These are phyloP conservation scores for Drosophila vallismaia DNA, from an alignment of 2,888 invertebrate genomes.

Conservation along the genomic window DNA sequence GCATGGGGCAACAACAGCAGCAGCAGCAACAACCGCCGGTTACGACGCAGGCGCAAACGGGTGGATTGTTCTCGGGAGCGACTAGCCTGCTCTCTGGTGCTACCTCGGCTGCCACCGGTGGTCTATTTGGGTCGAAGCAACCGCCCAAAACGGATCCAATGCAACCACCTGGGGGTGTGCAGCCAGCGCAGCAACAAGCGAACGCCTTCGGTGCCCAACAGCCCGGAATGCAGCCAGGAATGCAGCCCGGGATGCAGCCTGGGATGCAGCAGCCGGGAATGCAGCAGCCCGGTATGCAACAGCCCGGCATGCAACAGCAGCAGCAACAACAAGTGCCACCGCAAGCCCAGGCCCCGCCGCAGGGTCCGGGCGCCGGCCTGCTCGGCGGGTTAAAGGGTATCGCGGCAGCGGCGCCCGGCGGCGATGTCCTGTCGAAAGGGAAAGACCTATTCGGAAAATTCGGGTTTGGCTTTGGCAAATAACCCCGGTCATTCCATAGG, in stretches of 20 bases:
- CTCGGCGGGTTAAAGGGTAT: slow-evolving; percentile 95
- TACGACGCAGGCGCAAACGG: slow-evolving; percentile 81
- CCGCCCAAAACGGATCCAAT: slow-evolving; percentile 85
- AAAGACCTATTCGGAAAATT: slow-evolving; percentile 93
- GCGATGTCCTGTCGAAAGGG: slow-evolving; percentile 95
- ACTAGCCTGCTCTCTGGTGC: slow-evolving; percentile 84
- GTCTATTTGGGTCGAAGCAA: slow-evolving; percentile 84
- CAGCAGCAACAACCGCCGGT: slow-evolving; percentile 82
- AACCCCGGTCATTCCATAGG: slow-evolving; percentile 84
- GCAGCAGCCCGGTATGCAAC: slow-evolving; percentile 71
- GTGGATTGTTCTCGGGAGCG: slow-evolving; percentile 84
- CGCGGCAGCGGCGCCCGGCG: slow-evolving; percentile 93
- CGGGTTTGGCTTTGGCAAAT: slow-evolving; percentile 94
- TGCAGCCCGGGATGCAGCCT: slow-evolving; percentile 84
- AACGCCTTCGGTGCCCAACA: slow-evolving; percentile 80
- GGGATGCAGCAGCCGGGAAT: slow-evolving; percentile 64
- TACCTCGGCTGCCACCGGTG: slow-evolving; percentile 84
- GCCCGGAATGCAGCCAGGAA: slow-evolving; percentile 60
- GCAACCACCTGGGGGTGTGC: slow-evolving; percentile 84
- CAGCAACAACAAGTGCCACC: slow-evolving; percentile 84
- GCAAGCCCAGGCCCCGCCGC: slow-evolving; percentile 83
- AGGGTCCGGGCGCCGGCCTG: slow-evolving; percentile 90
- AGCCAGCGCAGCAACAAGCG: slow-evolving; percentile 83
- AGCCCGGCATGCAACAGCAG: slow-evolving; percentile 59
- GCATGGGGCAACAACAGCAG: slow-evolving; percentile 46